Base-by-base conservation (phyloP, 2,888 invertebrate genomes). In the Melieria crassipennis region DNA sequence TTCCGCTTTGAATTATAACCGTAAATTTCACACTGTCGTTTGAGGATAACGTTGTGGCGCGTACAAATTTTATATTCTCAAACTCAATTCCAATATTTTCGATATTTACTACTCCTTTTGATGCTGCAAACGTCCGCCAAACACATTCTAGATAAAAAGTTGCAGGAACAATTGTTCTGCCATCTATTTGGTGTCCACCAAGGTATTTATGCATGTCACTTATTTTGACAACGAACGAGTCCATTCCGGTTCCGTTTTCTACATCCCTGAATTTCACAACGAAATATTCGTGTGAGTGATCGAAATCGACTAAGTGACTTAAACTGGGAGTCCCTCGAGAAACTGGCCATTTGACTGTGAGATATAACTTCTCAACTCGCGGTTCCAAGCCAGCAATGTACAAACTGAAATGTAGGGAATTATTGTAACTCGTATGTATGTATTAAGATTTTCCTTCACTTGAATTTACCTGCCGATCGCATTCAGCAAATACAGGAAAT, bases 271-370 rank as follows among this genome's bases (percentile, higher is more conserved):
- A 73, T 1, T 43, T 10, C 4, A 55, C 7, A 7, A 70, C 64
- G 1, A 13, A 7, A 61, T 73, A 56, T 30, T 73, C 70, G 3
- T 45, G n/a, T 10, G 70, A 55, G 43, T 97, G 96, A 76, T 96
- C 93, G 96, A 96, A 97, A 76, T 90, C 90, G 7, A 97, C 89
- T 6, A 93, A 87, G 7, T 94, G 92, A 0, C 94, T 90, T 60
- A 97, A 88, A 91, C 94, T 93, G 0, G 94, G 92, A 0, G 97
- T 97, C 2, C 93, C 93, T 65, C 92, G 89, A 2, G 95, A 92
- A 1, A 97, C 97, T 0, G 97, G 97, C 85, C 91, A 94, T 64
- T 89, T 82, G 0, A 94, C 88, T 43, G 88, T 85, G 0, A 95
- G 93, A 85, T 94, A 96, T 48, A 97, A 87, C 71, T 91, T 90